Evolutionary conservation across 23 tunicate species (phyloP).

Genomic region (Styela clava): DNA sequence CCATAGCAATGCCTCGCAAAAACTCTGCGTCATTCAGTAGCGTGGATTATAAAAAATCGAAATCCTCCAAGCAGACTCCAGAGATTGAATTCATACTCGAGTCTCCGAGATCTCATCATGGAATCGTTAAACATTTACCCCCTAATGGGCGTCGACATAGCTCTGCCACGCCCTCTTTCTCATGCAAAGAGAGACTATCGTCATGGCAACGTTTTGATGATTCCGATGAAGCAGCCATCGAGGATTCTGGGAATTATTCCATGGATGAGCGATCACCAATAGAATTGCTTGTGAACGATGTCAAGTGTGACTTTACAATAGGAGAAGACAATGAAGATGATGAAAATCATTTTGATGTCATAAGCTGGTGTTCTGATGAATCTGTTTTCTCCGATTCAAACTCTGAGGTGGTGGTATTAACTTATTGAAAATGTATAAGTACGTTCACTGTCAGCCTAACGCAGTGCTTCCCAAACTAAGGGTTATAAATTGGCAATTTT

Average conservation of each 20-base stretch:
- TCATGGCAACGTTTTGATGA: conserved; percentile 17
- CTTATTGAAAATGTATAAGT: too few relatives aligned
- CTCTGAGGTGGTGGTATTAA: neutral
- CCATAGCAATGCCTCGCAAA: neutral
- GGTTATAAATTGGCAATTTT: too few relatives aligned
- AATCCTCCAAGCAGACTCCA: neutral
- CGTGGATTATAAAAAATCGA: neutral
- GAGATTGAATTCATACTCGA: neutral
- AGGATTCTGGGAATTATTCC: neutral
- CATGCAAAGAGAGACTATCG: neutral
- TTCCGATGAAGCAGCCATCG: neutral
- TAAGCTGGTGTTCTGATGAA: neutral
- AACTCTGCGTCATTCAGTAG: neutral
- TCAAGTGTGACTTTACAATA: conserved; percentile 6
- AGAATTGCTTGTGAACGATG: conserved; percentile 20
- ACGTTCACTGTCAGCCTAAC: too few relatives aligned
- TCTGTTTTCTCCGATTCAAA: neutral
- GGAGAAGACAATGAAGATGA: neutral
- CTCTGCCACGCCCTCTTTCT: neutral
- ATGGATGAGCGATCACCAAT: neutral
- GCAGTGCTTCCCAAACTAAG: too few relatives aligned
- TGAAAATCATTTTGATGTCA: neutral
- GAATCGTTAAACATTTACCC: neutral
- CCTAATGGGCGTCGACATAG: neutral
- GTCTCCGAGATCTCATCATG: neutral